phyloP scores from a whole-genome alignment of 1,140 invertebrate genomes.

The Pinna nobilis region DNA sequence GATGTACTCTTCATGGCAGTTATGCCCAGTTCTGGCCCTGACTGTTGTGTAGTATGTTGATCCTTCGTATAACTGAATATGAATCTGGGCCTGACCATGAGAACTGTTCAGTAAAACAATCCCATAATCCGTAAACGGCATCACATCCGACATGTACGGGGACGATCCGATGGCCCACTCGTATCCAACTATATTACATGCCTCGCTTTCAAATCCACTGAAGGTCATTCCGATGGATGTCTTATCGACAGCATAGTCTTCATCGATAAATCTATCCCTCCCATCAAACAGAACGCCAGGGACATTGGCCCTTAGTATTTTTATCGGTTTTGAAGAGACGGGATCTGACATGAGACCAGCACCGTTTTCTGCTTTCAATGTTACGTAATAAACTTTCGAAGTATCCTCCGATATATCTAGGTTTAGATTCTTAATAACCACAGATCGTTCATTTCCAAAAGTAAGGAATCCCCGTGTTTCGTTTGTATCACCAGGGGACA shows the following conservation, averaged over 20 bases:
- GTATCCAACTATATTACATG: conserved; percentile 47
- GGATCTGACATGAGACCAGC: conserved; percentile 37
- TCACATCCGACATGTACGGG: conserved; percentile 45
- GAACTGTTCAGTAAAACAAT: conserved; percentile 39
- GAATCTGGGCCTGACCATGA: conserved; percentile 45
- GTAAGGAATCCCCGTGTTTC: conserved; percentile 22
- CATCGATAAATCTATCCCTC: conserved; percentile 25
- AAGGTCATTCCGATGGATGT: conserved; percentile 47
- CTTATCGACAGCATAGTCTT: conserved; percentile 43
- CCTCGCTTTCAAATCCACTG: conserved; percentile 53
- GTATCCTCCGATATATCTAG: not conserved
- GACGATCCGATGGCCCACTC: conserved; percentile 54
- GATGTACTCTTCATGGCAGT: conserved; percentile 50
- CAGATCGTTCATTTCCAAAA: not conserved
- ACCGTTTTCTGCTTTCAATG: conserved; percentile 41
- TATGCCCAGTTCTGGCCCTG: conserved; percentile 45
- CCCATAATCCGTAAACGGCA: conserved; percentile 45
- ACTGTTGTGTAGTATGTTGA: conserved; percentile 47
- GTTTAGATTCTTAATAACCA: not conserved
- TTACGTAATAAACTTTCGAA: conserved; percentile 23
- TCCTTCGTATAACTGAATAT: conserved; percentile 40
- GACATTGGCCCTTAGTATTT: conserved; percentile 42
- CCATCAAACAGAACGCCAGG: conserved; percentile 52
- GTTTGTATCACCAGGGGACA: conserved; percentile 1
- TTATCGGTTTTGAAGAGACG: conserved; percentile 34